Evolutionary conservation across 1,140 invertebrate genomes (phyloP).

Genomic region (Drosophila sulfurigaster): DNA sequence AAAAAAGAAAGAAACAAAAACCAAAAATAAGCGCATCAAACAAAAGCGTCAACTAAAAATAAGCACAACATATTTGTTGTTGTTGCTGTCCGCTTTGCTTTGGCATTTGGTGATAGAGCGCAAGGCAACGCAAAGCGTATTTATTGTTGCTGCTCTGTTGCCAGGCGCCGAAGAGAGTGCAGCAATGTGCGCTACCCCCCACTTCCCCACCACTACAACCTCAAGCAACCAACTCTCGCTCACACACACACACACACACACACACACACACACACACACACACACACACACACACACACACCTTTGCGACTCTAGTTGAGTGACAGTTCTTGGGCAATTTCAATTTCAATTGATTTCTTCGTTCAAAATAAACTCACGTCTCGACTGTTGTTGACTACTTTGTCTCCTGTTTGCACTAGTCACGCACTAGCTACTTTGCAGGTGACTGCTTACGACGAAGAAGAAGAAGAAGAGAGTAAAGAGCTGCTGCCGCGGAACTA

Average conservation of each 20-base stretch:
- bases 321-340: slow-evolving; percentile 66
- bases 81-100: slow-evolving; percentile 28
- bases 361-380: slow-evolving; percentile 58
- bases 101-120: slow-evolving; percentile 27
- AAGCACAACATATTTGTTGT: slow-evolving; percentile 38
- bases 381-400: neutral
- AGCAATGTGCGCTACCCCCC: slow-evolving; percentile 8
- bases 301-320: slow-evolving; percentile 35
- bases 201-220: neutral
- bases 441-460: too few species aligned
- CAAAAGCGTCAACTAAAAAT: slow-evolving; percentile 59
- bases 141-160: slow-evolving; percentile 38
- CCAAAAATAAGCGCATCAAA: slow-evolving; percentile 51
- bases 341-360: slow-evolving; percentile 75
- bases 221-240: too few species aligned
- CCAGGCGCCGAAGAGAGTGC: slow-evolving; percentile 49
- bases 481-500: too few species aligned
- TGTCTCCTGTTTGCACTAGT: too few species aligned
- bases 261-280: slow-evolving; percentile 14
- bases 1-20: slow-evolving; percentile 17
- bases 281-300: slow-evolving; percentile 1
- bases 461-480: too few species aligned
- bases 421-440: too few species aligned
- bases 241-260: too few species aligned
- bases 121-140: neutral